Percentiles rank a stretch among this genome's conserved stretches.
These are phyloP conservation scores for Sycophaga agraensis DNA, from an alignment of 1,140 invertebrate species.

Conservation along the genomic window DNA sequence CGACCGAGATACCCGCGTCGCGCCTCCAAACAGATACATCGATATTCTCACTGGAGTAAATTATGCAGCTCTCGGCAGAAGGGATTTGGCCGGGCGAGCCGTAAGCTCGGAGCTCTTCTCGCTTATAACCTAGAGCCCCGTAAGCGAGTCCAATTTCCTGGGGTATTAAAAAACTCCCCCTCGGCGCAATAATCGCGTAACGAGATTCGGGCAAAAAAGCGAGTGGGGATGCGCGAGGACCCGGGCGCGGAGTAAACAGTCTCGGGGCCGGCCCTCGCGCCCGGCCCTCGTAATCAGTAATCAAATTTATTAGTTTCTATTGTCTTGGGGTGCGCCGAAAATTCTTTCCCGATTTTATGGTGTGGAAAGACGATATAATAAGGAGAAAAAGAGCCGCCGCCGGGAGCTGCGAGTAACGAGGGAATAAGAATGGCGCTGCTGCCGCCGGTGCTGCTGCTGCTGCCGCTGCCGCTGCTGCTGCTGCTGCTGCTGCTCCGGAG, in stretches of 20 bases:
- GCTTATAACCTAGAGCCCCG: too few species aligned
- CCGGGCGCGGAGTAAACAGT: constrained; percentile 9
- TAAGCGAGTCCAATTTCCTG: too few species aligned
- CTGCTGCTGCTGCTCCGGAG: constrained; percentile 32
- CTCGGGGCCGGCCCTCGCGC: too few species aligned
- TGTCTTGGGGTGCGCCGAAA: constrained; percentile 54
- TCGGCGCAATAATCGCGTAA: neutral
- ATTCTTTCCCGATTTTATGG: constrained; percentile 61
- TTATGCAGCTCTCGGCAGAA: neutral
- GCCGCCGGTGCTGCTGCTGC: constrained; percentile 19
- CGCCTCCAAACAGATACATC: neutral
- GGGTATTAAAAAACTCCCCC: too few species aligned
- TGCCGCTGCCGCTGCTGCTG: neutral
- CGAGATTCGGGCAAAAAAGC: neutral
- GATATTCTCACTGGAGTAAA: too few species aligned
- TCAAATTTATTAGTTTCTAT: constrained; percentile 62
- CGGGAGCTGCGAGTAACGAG: constrained; percentile 56
- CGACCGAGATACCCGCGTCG: neutral
- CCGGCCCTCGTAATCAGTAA: constrained; percentile 54
- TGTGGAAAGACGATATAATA: constrained; percentile 61
- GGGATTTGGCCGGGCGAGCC: neutral
- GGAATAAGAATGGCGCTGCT: constrained; percentile 55
- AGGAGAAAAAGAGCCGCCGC: constrained; percentile 51
- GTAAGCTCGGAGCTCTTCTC: neutral
- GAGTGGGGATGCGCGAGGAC: constrained; percentile 16